Evolutionary conservation across 2,888 invertebrate genomes (phyloP).

Genomic region (Idaea aversata): DNA sequence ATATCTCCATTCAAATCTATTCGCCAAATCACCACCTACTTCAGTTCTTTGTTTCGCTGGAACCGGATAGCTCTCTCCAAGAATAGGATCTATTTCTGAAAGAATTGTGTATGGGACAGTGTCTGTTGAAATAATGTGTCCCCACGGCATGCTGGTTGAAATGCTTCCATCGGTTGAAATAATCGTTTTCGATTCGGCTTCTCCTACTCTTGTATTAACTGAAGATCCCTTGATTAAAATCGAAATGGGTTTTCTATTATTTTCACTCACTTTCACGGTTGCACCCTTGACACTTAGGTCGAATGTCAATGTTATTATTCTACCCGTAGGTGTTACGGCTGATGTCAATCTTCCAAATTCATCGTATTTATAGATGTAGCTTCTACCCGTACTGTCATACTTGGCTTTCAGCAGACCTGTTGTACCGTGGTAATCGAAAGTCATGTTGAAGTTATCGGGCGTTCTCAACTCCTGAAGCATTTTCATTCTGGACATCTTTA

Average conservation of each 20-base stretch:
- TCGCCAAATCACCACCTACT: slow-evolving; percentile 93
- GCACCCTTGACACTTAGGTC: slow-evolving; percentile 96
- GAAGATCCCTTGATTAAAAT: slow-evolving; percentile 93
- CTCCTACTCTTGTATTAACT: slow-evolving; percentile 90
- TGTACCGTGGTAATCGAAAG: slow-evolving; percentile 95
- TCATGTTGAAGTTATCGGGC: slow-evolving; percentile 95
- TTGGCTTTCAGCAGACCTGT: slow-evolving; percentile 94
- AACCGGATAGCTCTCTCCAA: slow-evolving; percentile 95
- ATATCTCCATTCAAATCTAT: slow-evolving; percentile 97
- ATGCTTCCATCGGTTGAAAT: slow-evolving; percentile 92
- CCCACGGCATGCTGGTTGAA: slow-evolving; percentile 90
- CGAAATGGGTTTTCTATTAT: slow-evolving; percentile 89
- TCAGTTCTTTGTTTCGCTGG: slow-evolving; percentile 94
- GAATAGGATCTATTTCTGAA: slow-evolving; percentile 91
- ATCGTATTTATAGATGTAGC: slow-evolving; percentile 96
- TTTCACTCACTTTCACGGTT: slow-evolving; percentile 90
- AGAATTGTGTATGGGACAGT: slow-evolving; percentile 94
- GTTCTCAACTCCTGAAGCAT: slow-evolving; percentile 94
- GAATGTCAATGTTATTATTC: slow-evolving; percentile 92
- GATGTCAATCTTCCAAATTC: slow-evolving; percentile 95
- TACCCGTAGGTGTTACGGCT: slow-evolving; percentile 97
- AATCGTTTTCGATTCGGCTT: slow-evolving; percentile 89
- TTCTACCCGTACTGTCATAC: slow-evolving; percentile 92
- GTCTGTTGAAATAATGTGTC: slow-evolving; percentile 93
- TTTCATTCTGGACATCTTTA: slow-evolving; percentile 95